Base-by-base conservation (phyloP, 2,113 vertebrate genomes). In the Scortum barcoo region DNA sequence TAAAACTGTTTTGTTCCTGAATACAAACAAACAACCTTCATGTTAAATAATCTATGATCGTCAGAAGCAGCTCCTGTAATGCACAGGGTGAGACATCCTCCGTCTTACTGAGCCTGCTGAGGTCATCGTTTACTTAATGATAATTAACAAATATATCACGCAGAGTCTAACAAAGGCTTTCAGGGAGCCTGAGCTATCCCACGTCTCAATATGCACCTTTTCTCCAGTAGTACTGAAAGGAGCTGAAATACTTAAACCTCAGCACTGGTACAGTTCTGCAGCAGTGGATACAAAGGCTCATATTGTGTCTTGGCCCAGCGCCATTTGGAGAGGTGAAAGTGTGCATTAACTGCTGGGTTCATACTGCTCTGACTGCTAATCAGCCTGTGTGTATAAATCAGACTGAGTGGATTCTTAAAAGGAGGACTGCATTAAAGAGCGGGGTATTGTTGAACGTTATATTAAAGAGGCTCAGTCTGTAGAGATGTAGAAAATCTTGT, bases 381-480 rank as follows among this genome's bases (percentile, higher is more conserved):
- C 53, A 81, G 81, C 16, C 67, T 22, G 33, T 7, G 44, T 42
- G 3, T n/a, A 9, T 87, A 58, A 78, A 83, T 76, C 69, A 80
- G 33, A 53, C 4, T 11, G 16, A 78, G 73, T 74, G 26, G 33
- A 10, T 54, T 72, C 53, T 1, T 70, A 16, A 72, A 3, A 76
- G 17, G n/a, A 0, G 60, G 26, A 24, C 26, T 7, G 26, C 54
- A 58, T 75, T 68, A 68, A 67, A 1, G 30, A 66, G 22, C 3
- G 0, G 3, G 1, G 14, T 10, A 1, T 28, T 33, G 13, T 60
- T 61, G n/a, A 9, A 54, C 4, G 3, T 74, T 60, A 22, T 24
- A 74, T 46, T 30, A 24, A 67, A 66, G 36, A 38, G 28, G 33
- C 22, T 2, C 4, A 14, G 13, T 73, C 10, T 48, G 14, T 8